Evolutionary conservation across 2,797 vertebrate genomes (phyloP), one percentile per base, ranked within the genome.

Genomic region (Paramormyrops hopkinsi): DNA sequence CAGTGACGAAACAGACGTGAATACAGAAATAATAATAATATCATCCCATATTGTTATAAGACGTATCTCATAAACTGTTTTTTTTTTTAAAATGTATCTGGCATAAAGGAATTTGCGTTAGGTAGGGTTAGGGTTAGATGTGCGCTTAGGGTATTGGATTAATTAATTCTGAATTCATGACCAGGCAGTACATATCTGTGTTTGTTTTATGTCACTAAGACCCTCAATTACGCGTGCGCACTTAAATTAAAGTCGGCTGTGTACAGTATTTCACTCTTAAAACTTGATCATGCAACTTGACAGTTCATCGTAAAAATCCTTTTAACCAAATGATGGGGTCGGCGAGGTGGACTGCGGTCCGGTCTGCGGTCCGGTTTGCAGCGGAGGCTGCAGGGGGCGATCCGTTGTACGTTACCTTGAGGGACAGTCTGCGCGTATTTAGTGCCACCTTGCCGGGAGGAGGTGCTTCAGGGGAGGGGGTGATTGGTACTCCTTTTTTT

Each of bases 401-500:
- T 90, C 89, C 91, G 76, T 87, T 92, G 91, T 88, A 86, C 88
- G 91, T 92, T 94, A 92, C 92, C 93, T 89, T 93, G 92, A 93
- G 93, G 92, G 93, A 93, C 92, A 82, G 92, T 90, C 92, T 93
- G 93, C 93, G 93, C 94, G 91, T 94, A 93, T 94, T 93, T 93
- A 93, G 93, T 92, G 95, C 92, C 95, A 92, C 92, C 92, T 95
- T 94, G 92, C 83, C 0, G 92, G 93, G 94, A 94, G 93, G 94
- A 93, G 69, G 92, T 93, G 91, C 91, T 89, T 92, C 92, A 92
- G 91, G 93, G 92, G 93, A 90, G 93, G 90, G 56, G 89, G 89
- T 73, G 93, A 96, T 94, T 94, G 95, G 95, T 95, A 92, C 94
- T 94, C 93, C 82, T 95, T 91, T 90, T 94, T 90, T 92, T 92